A percentile compares a stretch with the other conserved stretches of the same genome.
phyloP scores from a whole-genome alignment of 2,797 vertebrate genomes.

The Bradypodion ventrale region DNA sequence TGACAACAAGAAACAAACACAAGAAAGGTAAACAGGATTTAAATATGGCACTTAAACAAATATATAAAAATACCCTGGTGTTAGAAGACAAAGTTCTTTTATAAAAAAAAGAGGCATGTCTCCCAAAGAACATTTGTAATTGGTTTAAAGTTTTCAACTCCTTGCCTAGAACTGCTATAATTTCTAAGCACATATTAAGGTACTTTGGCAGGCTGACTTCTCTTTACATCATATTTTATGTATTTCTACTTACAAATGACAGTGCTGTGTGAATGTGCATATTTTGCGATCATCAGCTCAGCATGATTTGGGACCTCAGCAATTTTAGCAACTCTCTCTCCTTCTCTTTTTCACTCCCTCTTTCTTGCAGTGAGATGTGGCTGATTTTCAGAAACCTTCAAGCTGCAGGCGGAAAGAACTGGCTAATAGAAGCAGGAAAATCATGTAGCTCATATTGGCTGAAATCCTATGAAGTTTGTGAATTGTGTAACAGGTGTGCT shows the following conservation, averaged over 20 bases:
- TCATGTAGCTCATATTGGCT: too few relatives aligned
- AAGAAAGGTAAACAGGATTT: neutral
- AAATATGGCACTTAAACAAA: neutral
- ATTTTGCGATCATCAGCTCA: neutral
- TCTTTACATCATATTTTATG: neutral
- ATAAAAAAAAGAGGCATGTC: neutral
- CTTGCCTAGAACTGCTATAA: neutral
- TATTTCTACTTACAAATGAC: slow-evolving; percentile 21
- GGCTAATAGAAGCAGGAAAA: neutral
- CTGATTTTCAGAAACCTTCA: neutral
- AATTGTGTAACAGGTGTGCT: too few relatives aligned
- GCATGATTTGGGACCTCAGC: neutral
- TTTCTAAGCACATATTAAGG: neutral
- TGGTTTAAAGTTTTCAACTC: slow-evolving; percentile 13
- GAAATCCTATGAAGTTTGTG: too few relatives aligned
- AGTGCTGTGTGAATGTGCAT: neutral
- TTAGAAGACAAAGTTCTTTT: neutral
- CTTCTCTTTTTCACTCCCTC: slow-evolving; percentile 1
- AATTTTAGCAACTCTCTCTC: neutral
- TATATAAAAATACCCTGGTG: neutral
- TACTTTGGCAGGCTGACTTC: neutral
- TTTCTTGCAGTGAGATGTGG: neutral
- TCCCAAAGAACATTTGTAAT: neutral
- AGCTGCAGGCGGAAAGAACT: neutral
- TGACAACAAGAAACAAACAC: neutral